A percentile compares a stretch with the other conserved stretches of the same genome.
Conservation (phyloP, 2,113 vertebrate species). For the Puffinus mauretanicus region DNA sequence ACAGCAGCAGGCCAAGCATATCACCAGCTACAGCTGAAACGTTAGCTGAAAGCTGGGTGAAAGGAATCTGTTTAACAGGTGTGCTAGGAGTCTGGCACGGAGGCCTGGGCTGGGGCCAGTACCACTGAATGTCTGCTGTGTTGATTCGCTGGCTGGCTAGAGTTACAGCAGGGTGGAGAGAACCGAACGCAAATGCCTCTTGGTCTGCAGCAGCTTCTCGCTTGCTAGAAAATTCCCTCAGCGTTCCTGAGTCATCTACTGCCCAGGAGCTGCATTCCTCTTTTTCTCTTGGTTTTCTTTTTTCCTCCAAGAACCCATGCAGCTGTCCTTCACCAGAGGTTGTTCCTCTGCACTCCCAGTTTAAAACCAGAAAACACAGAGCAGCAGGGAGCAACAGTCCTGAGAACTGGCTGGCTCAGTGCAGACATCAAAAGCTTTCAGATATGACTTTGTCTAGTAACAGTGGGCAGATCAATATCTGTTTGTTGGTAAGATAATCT, state of each 20-base stretch:
- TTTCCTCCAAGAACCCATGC: neutral
- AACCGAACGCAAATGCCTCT: slow-evolving; percentile 36
- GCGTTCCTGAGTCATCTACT: neutral
- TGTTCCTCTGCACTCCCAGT: neutral
- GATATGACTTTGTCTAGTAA: neutral
- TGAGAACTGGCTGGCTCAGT: neutral
- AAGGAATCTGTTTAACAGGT: slow-evolving; percentile 75
- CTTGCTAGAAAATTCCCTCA: slow-evolving; percentile 50
- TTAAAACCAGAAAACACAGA: neutral
- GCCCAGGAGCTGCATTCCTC: neutral
- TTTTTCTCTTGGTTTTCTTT: neutral
- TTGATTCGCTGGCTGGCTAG: slow-evolving; percentile 52
- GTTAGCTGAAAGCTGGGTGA: slow-evolving; percentile 56
- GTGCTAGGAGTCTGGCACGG: slow-evolving; percentile 69
- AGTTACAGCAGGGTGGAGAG: slow-evolving; percentile 43
- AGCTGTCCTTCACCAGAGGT: neutral
- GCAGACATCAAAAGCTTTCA: slow-evolving; percentile 48
- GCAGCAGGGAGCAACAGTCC: neutral
- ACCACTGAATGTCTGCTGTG: slow-evolving; percentile 69
- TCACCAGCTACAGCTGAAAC: slow-evolving; percentile 48
- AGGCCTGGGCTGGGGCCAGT: slow-evolving; percentile 57
- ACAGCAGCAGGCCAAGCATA: neutral
- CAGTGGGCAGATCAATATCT: neutral
- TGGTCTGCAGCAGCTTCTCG: slow-evolving; percentile 1
- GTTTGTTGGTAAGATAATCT: slow-evolving; percentile 35